phyloP scores from a whole-genome alignment of 2,113 vertebrate species.

The Bujurquina vittata region DNA sequence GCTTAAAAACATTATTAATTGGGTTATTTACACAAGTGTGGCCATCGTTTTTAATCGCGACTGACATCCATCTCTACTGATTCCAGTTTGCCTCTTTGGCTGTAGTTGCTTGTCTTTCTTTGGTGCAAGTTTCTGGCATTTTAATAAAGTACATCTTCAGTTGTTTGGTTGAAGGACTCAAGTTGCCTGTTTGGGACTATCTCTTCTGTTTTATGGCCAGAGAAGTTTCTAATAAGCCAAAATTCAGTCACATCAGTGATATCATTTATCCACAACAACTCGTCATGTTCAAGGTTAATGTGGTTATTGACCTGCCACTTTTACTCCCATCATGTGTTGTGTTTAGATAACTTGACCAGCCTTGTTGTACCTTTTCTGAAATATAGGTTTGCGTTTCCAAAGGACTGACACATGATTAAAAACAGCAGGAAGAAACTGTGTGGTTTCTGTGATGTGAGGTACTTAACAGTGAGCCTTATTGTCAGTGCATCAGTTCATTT shows the following conservation, averaged over 20 bases:
- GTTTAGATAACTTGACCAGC: background rate
- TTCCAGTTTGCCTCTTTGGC: slow-evolving; percentile 15
- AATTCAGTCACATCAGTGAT: background rate
- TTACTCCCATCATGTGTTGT: background rate
- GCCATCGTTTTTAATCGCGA: slow-evolving; percentile 33
- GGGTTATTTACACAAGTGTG: background rate
- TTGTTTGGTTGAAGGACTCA: background rate
- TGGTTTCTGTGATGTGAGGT: background rate
- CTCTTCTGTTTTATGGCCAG: background rate
- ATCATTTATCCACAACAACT: background rate
- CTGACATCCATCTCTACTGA: slow-evolving; percentile 10
- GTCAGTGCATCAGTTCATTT: background rate
- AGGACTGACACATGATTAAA: background rate
- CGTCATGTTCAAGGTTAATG: background rate
- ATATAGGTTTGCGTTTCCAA: background rate
- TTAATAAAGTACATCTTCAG: background rate
- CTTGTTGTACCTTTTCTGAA: background rate
- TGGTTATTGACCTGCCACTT: background rate
- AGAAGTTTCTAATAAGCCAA: background rate
- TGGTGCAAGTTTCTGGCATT: background rate
- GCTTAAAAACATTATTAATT: slow-evolving; percentile 23
- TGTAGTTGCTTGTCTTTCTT: background rate
- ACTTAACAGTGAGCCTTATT: background rate
- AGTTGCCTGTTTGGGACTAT: background rate
- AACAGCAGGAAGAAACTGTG: background rate